Evolutionary conservation across 2,113 vertebrate genomes (phyloP), one percentile per base, ranked within the genome.

Genomic region (Acinonyx jubatus): DNA sequence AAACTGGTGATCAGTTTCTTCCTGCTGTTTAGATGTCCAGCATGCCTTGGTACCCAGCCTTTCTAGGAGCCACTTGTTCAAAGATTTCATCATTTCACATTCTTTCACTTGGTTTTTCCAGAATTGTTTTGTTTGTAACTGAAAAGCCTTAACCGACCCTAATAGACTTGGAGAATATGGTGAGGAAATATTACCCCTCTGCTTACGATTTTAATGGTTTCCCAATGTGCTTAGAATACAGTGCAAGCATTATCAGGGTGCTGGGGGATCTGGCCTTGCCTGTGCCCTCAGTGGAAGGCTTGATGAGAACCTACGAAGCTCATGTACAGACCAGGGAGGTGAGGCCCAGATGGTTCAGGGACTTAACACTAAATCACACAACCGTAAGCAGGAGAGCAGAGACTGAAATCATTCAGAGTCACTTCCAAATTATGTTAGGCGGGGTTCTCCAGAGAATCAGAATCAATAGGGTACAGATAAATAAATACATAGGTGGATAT

Each of bases 241-340:
- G 29, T 38, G 14, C 3, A 19, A 50, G 57, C 25, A 1, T 38
- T 7, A 1, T 21, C 10, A 4, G 0, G 4, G 79, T 16, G 27
- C 71, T 29, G 41, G 25, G 12, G 12, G n/a, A 36, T 13, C 73
- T 71, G 50, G 50, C 2, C 27, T n/a, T 9, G 25, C 31, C 9
- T 23, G 0, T 2, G 38, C 7, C 23, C 23, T 38, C 3, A 4
- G 4, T 3, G 21, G 33, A 31, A 45, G 48, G 48, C 27, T 18
- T 33, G n/a, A 41, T 13, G 74, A 31, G 38, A n/a, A 48, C 27
- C 21, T 7, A 11, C 23, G 0, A 2, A 33, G 31, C 15, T 52
- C 33, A 23, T 74, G 66, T 21, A 33, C 18, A 33, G 36, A 45
- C 16, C n/a, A 33, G 92, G 21, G 79, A 61, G 29, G 7, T 11